Conservation (phyloP, 2,797 vertebrate species). For the Crenichthys baileyi region DNA sequence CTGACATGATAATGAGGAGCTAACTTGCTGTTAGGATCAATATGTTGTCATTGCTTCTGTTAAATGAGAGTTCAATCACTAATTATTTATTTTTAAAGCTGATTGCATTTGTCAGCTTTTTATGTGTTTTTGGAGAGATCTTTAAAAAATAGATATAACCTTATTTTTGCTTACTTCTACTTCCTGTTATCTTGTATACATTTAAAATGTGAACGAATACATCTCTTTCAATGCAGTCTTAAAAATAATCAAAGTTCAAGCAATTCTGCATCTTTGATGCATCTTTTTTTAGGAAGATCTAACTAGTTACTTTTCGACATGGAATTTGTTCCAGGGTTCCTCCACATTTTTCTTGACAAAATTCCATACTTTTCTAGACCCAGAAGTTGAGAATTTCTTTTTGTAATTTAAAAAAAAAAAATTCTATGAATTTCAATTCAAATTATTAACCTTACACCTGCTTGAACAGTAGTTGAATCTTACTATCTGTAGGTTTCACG, state of each 20-base stretch:
- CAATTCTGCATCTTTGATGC: too few relatives aligned
- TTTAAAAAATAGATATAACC: not conserved
- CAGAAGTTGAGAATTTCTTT: not conserved
- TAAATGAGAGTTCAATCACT: conserved; percentile 27
- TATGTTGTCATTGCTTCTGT: conserved; percentile 4
- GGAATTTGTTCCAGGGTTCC: not conserved
- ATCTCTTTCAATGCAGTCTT: too few relatives aligned
- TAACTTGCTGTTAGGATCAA: conserved; percentile 27
- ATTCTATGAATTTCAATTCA: too few relatives aligned
- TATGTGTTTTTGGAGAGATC: not conserved
- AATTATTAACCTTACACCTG: too few relatives aligned
- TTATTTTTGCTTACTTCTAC: not conserved
- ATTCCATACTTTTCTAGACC: not conserved
- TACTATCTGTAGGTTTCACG: too few relatives aligned
- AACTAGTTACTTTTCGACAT: not conserved
- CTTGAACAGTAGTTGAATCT: too few relatives aligned
- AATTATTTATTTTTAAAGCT: conserved; percentile 1
- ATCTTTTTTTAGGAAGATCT: not conserved
- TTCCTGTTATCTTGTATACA: not conserved
- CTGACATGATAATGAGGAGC: not conserved
- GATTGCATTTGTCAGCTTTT: not conserved
- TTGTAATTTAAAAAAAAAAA: not conserved
- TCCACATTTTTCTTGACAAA: not conserved
- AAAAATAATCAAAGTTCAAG: too few relatives aligned
- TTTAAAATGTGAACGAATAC: not conserved